Conservation (phyloP, 2,113 vertebrate genomes). For the Dendrocopos noguchii region DNA sequence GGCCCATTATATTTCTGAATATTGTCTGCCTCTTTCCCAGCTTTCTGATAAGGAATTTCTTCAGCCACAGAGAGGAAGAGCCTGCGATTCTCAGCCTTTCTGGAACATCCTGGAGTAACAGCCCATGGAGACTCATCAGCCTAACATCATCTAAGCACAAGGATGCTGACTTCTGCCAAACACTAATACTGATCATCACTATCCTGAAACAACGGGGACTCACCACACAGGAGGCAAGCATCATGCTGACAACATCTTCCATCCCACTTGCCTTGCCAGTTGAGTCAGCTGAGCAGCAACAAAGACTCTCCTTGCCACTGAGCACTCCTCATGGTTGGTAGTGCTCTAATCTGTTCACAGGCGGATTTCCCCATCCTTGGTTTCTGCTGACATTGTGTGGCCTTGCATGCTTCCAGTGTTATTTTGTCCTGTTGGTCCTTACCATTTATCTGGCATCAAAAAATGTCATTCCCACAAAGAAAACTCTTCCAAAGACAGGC, state of each 20-base stretch:
- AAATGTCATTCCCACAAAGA: neutral
- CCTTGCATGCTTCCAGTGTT: neutral
- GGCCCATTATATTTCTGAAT: neutral
- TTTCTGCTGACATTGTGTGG: neutral
- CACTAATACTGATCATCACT: neutral
- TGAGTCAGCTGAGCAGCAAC: neutral
- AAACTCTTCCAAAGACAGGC: neutral
- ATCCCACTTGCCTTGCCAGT: neutral
- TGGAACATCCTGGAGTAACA: neutral
- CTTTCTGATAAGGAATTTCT: neutral
- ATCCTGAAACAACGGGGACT: neutral
- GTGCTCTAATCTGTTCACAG: neutral
- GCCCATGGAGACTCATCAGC: neutral
- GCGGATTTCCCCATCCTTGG: neutral
- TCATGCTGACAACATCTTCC: neutral
- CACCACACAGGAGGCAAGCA: neutral
- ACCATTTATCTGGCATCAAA: neutral
- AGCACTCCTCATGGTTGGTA: fast-evolving
- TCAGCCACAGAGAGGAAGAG: neutral
- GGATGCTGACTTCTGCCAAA: neutral
- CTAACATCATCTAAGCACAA: neutral
- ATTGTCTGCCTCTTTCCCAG: neutral
- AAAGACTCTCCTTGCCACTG: neutral
- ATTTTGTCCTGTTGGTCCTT: neutral
- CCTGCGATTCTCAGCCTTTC: neutral